phyloP scores from a whole-genome alignment of 2,113 vertebrate species.

The Phaetusa simplex region DNA sequence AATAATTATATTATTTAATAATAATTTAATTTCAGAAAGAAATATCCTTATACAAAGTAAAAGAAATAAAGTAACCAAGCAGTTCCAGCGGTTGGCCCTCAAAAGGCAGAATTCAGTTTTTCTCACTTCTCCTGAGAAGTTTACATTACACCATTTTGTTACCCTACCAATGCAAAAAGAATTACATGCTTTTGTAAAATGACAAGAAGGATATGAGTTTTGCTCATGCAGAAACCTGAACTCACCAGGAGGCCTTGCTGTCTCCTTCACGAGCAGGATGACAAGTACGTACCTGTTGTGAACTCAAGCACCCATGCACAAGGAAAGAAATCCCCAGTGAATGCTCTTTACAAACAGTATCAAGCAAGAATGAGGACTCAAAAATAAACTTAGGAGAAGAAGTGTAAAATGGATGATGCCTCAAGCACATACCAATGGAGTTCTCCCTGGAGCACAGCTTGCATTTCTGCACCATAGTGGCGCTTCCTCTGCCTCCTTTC shows the following conservation, averaged over 20 bases:
- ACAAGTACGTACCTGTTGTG: background rate
- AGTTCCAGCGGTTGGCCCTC: background rate
- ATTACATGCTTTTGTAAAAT: background rate
- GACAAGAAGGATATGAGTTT: background rate
- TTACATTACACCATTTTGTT: background rate
- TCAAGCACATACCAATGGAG: conserved; percentile 86
- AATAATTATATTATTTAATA: no score
- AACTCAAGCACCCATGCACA: background rate
- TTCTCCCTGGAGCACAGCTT: conserved; percentile 96
- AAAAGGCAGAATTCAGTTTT: background rate
- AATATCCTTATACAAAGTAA: background rate
- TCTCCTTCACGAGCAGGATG: background rate
- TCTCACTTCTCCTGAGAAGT: background rate
- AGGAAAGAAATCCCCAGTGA: background rate
- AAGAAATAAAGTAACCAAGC: background rate
- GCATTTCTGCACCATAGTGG: conserved; percentile 97
- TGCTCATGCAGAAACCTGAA: background rate
- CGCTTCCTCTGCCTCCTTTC: conserved; percentile 92
- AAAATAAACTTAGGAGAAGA: background rate
- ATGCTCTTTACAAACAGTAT: background rate
- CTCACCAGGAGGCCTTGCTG: background rate
- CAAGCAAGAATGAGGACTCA: background rate
- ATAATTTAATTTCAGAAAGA: no score
- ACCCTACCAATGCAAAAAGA: no score
- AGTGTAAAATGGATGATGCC: background rate